These are phyloP conservation scores for Lepidostoma basale DNA, from an alignment of 1,140 invertebrate genomes.

Conservation along the genomic window DNA sequence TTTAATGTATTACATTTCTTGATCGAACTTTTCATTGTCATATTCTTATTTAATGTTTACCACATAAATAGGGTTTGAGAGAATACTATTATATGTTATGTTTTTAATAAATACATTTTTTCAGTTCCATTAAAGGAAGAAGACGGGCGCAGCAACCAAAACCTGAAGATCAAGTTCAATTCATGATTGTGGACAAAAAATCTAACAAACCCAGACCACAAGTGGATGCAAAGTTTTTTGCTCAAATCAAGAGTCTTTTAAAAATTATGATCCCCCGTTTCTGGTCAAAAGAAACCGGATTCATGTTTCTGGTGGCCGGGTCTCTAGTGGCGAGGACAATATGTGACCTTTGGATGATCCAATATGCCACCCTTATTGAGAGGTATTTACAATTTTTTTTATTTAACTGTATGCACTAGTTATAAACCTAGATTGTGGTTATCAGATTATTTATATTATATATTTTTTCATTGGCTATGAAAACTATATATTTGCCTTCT, in stretches of 20 bases:
- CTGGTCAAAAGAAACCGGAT: conserved; percentile 76
- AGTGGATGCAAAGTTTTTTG: conserved; percentile 83
- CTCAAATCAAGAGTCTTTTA: conserved; percentile 77
- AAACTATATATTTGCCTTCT: too few species aligned
- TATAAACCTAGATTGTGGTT: too few species aligned
- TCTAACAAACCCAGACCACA: conserved; percentile 77
- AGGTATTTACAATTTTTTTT: conserved; percentile 58
- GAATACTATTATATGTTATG: neutral
- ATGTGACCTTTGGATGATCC: conserved; percentile 97
- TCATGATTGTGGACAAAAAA: conserved; percentile 75
- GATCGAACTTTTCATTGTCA: neutral
- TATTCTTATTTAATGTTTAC: neutral
- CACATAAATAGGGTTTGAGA: neutral
- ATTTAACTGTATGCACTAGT: neutral
- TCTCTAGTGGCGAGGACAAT: conserved; percentile 86
- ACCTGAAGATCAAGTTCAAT: conserved; percentile 74
- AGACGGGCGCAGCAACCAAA: conserved; percentile 1
- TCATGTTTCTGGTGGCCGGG: conserved; percentile 79
- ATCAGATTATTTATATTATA: too few species aligned
- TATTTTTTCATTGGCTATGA: too few species aligned
- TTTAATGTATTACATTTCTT: too few species aligned
- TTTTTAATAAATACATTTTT: neutral
- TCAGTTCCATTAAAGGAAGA: neutral
- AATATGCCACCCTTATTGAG: conserved; percentile 91
- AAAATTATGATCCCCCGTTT: conserved; percentile 84